phyloP scores from a whole-genome alignment of 2,113 vertebrate genomes.

The Stigmatopora argus region DNA sequence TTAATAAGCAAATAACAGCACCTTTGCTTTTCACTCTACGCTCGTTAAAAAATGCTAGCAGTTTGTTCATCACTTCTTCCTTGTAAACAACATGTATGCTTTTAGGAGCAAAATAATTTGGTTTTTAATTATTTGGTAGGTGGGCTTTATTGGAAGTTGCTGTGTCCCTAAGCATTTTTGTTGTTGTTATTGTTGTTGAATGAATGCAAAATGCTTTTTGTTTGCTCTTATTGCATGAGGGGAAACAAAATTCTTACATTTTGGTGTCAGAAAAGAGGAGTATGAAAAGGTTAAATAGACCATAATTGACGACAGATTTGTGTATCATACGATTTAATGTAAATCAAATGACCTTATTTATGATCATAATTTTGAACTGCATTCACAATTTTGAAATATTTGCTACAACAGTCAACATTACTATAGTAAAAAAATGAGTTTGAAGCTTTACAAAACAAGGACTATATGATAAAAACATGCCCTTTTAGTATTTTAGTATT shows the following conservation, averaged over 20 bases:
- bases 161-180: background rate
- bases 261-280: background rate
- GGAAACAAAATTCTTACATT: background rate
- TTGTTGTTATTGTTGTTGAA: background rate
- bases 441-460: no score
- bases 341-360: no score
- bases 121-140: slow-evolving; percentile 18
- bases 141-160: slow-evolving; percentile 16
- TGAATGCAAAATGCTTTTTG: background rate
- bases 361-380: no score
- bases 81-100: slow-evolving; percentile 17
- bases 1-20: background rate
- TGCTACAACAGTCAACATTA: no score
- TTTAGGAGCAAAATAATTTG: slow-evolving; percentile 1
- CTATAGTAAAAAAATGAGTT: no score
- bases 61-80: slow-evolving; percentile 12
- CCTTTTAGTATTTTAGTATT: no score
- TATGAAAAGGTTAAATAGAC: background rate
- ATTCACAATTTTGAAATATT: no score
- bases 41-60: background rate
- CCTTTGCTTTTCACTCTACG: background rate
- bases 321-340: no score
- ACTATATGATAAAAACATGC: no score
- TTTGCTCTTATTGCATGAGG: background rate
- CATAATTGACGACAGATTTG: no score